A percentile compares a stretch with the other conserved stretches of the same genome.
Evolutionary conservation across 2,888 invertebrate genomes (phyloP).

Genomic region (Taenaris catops): DNA sequence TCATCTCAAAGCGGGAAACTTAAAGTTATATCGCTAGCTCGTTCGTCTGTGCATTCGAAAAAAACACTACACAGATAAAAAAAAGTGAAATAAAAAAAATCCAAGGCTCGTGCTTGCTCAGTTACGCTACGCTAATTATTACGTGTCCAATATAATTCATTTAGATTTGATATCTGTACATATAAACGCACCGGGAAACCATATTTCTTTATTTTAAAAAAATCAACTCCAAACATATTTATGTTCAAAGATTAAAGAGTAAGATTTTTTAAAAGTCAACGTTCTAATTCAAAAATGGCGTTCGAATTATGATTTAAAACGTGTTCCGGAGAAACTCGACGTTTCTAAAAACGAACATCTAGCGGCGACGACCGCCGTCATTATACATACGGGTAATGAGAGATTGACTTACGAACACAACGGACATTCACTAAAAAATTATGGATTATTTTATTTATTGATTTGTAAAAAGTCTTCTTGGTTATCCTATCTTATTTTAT

Average conservation of each 20-base stretch:
- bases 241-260: constrained; percentile 27
- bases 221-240: constrained; percentile 12
- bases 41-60: constrained; percentile 4
- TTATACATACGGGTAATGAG: constrained; percentile 74
- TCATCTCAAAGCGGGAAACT: constrained; percentile 26
- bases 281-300: constrained; percentile 73
- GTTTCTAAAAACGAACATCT: constrained; percentile 74
- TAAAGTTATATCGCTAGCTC: too few relatives aligned
- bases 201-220: constrained; percentile 11
- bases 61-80: constrained; percentile 15
- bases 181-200: constrained; percentile 17
- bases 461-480: too few relatives aligned
- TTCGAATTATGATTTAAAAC: constrained; percentile 79
- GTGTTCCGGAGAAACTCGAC: constrained; percentile 78
- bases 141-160: constrained; percentile 15
- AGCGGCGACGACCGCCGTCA: constrained; percentile 56
- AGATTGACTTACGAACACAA: constrained; percentile 38
- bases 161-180: constrained; percentile 10
- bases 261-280: constrained; percentile 63
- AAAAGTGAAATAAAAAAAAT: constrained; percentile 13
- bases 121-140: constrained; percentile 17
- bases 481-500: too few relatives aligned
- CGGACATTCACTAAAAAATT: constrained; percentile 39
- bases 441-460: too few relatives aligned
- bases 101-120: constrained; percentile 11